phyloP scores from a whole-genome alignment of 2,888 invertebrate species.

The Eretmocerus hayati region DNA sequence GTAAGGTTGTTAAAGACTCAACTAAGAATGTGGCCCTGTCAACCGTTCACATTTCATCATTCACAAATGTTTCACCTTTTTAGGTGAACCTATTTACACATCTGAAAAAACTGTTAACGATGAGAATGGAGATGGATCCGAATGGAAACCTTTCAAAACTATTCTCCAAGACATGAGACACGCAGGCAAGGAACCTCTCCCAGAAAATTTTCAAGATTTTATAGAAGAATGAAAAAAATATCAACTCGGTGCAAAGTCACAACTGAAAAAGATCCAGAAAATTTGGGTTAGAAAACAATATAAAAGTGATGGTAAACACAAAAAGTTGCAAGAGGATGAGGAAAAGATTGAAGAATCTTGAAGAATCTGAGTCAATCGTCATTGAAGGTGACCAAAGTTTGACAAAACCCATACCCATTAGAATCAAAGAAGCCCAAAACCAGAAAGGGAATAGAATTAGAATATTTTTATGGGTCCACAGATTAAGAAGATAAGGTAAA shows the following conservation, averaged over 20 bases:
- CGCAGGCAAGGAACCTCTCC: constrained; percentile 81
- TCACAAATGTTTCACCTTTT: too few species aligned
- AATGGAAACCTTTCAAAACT: constrained; percentile 81
- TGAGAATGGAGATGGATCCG: constrained; percentile 78
- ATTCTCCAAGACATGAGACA: constrained; percentile 81
- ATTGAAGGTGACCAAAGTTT: constrained; percentile 71
- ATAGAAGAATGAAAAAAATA: constrained; percentile 65
- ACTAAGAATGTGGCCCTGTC: too few species aligned
- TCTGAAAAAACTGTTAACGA: constrained; percentile 86
- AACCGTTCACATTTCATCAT: too few species aligned
- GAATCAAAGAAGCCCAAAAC: constrained; percentile 61
- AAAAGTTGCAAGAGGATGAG: constrained; percentile 72
- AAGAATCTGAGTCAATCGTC: constrained; percentile 81
- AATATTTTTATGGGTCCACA: constrained; percentile 92
- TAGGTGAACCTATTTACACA: constrained; percentile 72
- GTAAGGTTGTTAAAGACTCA: too few species aligned
- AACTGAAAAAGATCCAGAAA: constrained; percentile 89
- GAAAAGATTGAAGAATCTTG: constrained; percentile 76
- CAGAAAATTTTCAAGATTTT: constrained; percentile 75
- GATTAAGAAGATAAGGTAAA: constrained; percentile 84
- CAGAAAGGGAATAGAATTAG: constrained; percentile 69
- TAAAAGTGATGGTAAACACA: constrained; percentile 71
- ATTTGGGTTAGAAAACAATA: constrained; percentile 74
- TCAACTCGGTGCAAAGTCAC: constrained; percentile 83
- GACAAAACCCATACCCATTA: constrained; percentile 66